phyloP scores from a whole-genome alignment of 2,888 invertebrate species.

The Anorthoa munda region DNA sequence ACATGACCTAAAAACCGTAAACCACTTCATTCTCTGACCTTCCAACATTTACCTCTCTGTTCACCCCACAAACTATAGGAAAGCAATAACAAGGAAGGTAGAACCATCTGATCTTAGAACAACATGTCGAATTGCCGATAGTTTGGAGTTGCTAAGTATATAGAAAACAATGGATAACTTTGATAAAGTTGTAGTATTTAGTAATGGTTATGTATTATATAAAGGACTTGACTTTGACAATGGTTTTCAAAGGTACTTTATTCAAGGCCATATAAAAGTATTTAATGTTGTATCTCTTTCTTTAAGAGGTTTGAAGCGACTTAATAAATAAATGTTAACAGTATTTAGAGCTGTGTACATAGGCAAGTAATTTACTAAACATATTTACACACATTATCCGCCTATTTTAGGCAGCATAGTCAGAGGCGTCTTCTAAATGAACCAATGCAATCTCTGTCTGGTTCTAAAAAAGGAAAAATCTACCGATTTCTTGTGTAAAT shows the following conservation, averaged over 20 bases:
- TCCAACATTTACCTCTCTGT: neutral
- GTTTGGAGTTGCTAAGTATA: conserved; percentile 26
- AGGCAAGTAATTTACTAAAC: no score
- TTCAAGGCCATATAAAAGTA: no score
- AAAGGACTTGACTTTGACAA: neutral
- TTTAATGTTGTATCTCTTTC: no score
- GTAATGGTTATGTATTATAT: neutral
- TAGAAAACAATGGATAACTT: conserved; percentile 12
- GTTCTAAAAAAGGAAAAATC: neutral
- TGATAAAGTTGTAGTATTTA: conserved; percentile 2
- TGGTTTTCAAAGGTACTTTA: neutral
- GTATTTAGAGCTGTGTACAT: no score
- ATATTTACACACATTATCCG: no score
- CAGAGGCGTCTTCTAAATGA: no score
- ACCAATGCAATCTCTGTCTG: neutral
- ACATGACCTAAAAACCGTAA: neutral
- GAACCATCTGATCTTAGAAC: conserved; percentile 19
- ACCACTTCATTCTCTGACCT: conserved; percentile 9
- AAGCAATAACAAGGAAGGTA: conserved; percentile 40
- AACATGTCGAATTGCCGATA: conserved; percentile 13
- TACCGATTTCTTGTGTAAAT: neutral
- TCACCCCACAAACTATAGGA: conserved; percentile 6
- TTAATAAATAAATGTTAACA: no score
- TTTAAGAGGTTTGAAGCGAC: no score
- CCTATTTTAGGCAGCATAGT: no score